Percentiles rank a stretch among this genome's conserved stretches.
Evolutionary conservation across 2,797 vertebrate species (phyloP).

Genomic region (Gymnothorax reevesii): DNA sequence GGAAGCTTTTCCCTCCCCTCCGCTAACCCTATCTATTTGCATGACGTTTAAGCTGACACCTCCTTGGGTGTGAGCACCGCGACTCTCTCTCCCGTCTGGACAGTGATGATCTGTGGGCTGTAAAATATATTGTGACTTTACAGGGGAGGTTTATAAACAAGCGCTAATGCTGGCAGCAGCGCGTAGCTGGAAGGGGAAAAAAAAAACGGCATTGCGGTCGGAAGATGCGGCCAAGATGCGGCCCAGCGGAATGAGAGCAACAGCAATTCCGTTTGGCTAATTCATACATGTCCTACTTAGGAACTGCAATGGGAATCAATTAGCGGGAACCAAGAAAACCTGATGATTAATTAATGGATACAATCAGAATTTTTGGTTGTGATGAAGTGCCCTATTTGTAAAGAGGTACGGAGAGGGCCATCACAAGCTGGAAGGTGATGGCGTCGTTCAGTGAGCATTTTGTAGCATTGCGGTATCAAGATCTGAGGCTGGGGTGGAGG

Average conservation of each 20-base stretch:
- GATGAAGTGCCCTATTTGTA: constrained; percentile 60
- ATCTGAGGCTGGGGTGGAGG: no score
- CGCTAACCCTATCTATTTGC: constrained; percentile 37
- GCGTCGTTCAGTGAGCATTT: neutral
- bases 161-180: constrained; percentile 18
- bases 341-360: constrained; percentile 78
- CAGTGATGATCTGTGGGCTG: constrained; percentile 40
- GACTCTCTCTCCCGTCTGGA: constrained; percentile 30
- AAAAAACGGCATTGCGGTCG: constrained; percentile 56
- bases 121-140: constrained; percentile 41
- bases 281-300: constrained; percentile 74
- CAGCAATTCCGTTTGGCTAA: constrained; percentile 75
- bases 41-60: constrained; percentile 38
- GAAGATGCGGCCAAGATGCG: constrained; percentile 59
- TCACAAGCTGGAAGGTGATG: neutral
- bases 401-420: constrained; percentile 28
- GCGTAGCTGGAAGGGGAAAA: constrained; percentile 40
- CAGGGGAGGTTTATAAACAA: constrained; percentile 61
- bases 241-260: constrained; percentile 63
- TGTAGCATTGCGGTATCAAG: neutral
- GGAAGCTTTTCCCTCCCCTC: constrained; percentile 67
- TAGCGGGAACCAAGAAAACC: constrained; percentile 73
- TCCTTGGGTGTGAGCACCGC: constrained; percentile 44
- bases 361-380: constrained; percentile 65
- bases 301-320: constrained; percentile 76